Evolutionary conservation across 2,888 invertebrate species (phyloP).

Genomic region (Agonopterix subpropinquella): DNA sequence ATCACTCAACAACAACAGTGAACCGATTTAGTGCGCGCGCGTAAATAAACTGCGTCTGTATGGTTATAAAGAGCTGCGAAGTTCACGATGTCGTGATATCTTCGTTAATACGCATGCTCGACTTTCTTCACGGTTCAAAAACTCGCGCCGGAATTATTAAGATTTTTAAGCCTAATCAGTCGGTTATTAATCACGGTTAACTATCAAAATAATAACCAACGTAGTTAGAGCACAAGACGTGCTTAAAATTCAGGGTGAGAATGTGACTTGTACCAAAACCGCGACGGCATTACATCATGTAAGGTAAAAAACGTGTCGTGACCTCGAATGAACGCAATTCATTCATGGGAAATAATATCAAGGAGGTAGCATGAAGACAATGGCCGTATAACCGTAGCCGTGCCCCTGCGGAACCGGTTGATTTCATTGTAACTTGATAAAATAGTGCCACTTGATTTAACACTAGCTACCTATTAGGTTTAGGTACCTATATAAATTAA

Average conservation of each 20-base stretch:
- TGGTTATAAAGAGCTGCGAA: constrained; percentile 19
- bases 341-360: constrained; percentile 61
- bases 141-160: constrained; percentile 25
- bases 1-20: constrained; percentile 13
- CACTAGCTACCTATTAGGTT: too few species aligned
- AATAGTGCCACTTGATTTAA: too few species aligned
- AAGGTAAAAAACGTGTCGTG: constrained; percentile 59
- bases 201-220: background rate
- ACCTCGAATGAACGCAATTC: constrained; percentile 52
- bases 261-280: constrained; percentile 37
- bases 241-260: constrained; percentile 19
- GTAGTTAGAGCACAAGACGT: background rate
- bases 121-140: constrained; percentile 25
- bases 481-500: too few species aligned
- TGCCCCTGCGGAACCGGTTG: constrained; percentile 13
- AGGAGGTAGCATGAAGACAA: constrained; percentile 48
- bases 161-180: background rate
- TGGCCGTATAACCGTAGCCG: constrained; percentile 23
- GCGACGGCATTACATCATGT: constrained; percentile 51
- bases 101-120: constrained; percentile 37
- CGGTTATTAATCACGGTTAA: background rate
- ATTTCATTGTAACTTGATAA: too few species aligned
- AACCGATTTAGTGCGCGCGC: constrained; percentile 33
- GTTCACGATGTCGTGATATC: constrained; percentile 30
- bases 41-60: constrained; percentile 47